Percentiles rank a stretch among this genome's conserved stretches.
Conservation (phyloP, 2,888 invertebrate genomes). For the Masnerella sp. region DNA sequence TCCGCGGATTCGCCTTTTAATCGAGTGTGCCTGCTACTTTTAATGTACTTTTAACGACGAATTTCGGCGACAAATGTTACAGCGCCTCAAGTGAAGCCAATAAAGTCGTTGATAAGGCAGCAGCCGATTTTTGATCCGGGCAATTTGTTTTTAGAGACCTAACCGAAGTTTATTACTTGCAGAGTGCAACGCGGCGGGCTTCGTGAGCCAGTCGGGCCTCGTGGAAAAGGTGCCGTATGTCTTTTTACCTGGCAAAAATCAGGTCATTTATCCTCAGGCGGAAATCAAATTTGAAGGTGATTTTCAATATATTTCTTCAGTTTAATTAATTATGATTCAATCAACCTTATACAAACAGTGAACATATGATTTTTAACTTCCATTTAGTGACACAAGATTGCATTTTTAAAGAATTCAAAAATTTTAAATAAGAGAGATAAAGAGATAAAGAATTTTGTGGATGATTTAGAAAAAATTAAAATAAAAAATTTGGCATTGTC, state of each 20-base stretch:
- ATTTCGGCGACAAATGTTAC: constrained; percentile 23
- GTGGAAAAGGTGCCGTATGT: constrained; percentile 91
- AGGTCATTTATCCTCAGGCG: constrained; percentile 92
- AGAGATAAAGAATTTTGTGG: too few species aligned
- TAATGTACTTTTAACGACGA: constrained; percentile 1
- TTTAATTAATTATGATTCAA: too few species aligned
- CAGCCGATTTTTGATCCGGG: background rate
- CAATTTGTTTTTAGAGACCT: constrained; percentile 12
- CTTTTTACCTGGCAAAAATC: constrained; percentile 89
- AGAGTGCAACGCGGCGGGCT: constrained; percentile 90
- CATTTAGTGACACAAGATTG: too few species aligned
- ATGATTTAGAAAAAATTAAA: too few species aligned
- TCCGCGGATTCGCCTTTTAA: constrained; percentile 3
- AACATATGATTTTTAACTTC: too few species aligned
- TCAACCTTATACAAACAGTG: too few species aligned
- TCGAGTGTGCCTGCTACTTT: constrained; percentile 5
- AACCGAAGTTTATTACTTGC: too few species aligned
- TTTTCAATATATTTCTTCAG: background rate
- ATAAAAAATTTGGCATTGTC: too few species aligned
- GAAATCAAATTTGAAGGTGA: constrained; percentile 90
- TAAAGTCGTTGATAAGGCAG: constrained; percentile 8
- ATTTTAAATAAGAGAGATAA: too few species aligned
- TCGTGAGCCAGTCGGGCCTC: constrained; percentile 84
- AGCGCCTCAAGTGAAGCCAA: constrained; percentile 10
- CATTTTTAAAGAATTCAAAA: too few species aligned